Conservation (phyloP, 2,797 vertebrate species). For the Glyptemys insculpta region DNA sequence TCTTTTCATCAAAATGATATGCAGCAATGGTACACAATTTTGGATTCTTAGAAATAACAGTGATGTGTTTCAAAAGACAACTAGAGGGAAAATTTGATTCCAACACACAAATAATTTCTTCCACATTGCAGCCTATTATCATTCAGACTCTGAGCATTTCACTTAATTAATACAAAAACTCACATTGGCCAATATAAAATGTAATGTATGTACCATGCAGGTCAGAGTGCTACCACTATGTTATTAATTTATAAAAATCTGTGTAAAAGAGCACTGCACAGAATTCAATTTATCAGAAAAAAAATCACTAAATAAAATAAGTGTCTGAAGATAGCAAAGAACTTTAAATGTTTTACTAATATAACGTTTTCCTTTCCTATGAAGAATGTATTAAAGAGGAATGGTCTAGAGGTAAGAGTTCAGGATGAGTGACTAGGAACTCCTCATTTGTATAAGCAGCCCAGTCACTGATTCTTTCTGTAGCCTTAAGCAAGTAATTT, state of each 20-base stretch:
- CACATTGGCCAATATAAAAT: background rate
- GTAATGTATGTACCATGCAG: background rate
- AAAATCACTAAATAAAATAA: background rate
- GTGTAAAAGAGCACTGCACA: background rate
- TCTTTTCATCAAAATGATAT: conserved; percentile 56
- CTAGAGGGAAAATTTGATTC: background rate
- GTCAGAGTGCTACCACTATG: background rate
- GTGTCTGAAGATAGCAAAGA: background rate
- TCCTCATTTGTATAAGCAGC: background rate
- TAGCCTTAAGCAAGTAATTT: background rate
- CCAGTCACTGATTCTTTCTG: background rate
- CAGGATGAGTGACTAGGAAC: background rate
- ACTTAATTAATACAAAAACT: background rate
- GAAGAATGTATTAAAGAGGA: background rate
- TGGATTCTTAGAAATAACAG: background rate
- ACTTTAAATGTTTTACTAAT: background rate
- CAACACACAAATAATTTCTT: background rate
- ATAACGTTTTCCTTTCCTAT: background rate
- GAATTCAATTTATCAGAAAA: background rate
- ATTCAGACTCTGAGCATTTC: background rate
- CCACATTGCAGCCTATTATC: background rate
- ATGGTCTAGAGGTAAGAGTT: background rate
- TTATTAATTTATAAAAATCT: background rate
- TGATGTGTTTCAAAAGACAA: conserved; percentile 27
- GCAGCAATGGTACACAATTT: background rate